Evolutionary conservation across 2,797 vertebrate species (phyloP).

Genomic region (Syndactyla subalaris): DNA sequence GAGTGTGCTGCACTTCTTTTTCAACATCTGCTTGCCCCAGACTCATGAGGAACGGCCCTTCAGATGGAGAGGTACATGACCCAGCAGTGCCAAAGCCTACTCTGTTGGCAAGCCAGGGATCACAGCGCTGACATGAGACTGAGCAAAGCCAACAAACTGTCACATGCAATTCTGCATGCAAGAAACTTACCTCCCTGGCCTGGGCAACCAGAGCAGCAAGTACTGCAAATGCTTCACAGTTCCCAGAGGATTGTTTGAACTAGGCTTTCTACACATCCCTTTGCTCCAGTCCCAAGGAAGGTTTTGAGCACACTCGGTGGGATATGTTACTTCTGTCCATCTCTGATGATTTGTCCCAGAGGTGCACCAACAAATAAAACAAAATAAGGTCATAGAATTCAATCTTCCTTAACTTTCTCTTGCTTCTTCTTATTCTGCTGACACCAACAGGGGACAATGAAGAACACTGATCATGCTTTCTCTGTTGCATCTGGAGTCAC

Average conservation of each 20-base stretch:
- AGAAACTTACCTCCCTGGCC: neutral
- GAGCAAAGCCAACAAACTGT: neutral
- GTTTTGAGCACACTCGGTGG: neutral
- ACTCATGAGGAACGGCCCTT: neutral
- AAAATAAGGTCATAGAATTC: neutral
- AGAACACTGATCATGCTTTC: neutral
- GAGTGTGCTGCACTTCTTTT: neutral
- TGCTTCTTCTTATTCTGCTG: neutral
- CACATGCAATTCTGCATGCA: fast-evolving
- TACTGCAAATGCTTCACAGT: neutral
- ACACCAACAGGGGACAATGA: neutral
- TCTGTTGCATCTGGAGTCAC: fast-evolving
- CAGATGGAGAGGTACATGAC: fast-evolving
- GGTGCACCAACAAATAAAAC: neutral
- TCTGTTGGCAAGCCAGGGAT: fast-evolving
- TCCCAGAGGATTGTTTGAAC: fast-evolving
- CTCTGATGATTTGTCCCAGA: neutral
- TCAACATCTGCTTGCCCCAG: neutral
- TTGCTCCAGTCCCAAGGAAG: neutral
- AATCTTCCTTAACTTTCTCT: neutral
- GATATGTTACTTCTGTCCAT: neutral
- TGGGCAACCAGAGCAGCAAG: neutral
- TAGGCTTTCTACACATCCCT: neutral
- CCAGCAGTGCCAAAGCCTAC: neutral
- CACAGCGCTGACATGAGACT: neutral